These are phyloP conservation scores for Odocoileus virginianus DNA, from an alignment of 2,113 vertebrate genomes.

Conservation along the genomic window DNA sequence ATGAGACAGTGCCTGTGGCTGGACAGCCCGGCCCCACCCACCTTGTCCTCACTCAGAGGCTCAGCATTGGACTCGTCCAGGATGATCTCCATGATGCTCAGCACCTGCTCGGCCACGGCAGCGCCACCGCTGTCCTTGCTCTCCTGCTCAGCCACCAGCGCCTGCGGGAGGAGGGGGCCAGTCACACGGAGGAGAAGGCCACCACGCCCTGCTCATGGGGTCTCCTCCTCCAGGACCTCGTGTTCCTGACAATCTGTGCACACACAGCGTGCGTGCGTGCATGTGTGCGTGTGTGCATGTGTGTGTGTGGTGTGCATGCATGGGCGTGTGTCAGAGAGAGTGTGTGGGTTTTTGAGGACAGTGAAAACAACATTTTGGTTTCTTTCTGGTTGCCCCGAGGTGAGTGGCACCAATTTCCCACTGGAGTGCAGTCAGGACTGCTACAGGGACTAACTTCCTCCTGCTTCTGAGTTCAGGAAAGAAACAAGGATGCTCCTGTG, in stretches of 20 bases:
- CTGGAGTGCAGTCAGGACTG: neutral
- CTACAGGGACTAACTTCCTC: neutral
- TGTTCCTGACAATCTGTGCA: neutral
- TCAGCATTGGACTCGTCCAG: constrained; percentile 98
- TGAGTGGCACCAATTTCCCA: neutral
- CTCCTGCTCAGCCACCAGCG: constrained; percentile 96
- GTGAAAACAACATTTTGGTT: neutral
- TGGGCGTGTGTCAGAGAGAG: fast-evolving
- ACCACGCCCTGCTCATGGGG: too few species aligned
- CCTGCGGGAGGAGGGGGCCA: constrained; percentile 76
- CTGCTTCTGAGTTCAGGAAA: neutral
- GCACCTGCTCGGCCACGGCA: constrained; percentile 96
- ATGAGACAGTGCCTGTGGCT: neutral
- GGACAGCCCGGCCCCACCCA: constrained; percentile 49
- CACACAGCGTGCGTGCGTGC: fast-evolving
- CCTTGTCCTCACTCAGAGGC: constrained; percentile 96
- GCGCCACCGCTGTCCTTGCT: constrained; percentile 98
- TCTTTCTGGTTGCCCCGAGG: neutral
- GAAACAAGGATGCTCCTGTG: neutral
- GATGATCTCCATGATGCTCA: constrained; percentile 99
- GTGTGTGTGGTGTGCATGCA: fast-evolving
- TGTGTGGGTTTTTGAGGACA: neutral
- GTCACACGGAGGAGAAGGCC: neutral
- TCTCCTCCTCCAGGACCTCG: neutral
- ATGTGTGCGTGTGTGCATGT: fast-evolving